Conservation (phyloP, 2,888 invertebrate species). For the Diaphora mendica region DNA sequence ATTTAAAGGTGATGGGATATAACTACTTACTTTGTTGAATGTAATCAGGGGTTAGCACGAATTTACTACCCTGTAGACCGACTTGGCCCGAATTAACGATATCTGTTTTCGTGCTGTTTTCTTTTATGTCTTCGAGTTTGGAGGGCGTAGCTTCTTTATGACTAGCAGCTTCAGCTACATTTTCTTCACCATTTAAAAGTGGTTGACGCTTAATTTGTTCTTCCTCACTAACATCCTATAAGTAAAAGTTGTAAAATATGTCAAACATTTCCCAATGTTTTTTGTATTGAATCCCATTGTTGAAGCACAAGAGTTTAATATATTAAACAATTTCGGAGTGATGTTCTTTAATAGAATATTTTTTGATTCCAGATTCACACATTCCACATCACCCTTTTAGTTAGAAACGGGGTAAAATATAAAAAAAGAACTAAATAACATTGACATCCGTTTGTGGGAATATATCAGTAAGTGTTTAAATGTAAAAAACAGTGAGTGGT, state of each 20-base stretch:
- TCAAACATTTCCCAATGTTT: slow-evolving; percentile 41
- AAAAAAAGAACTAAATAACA: slow-evolving; percentile 59
- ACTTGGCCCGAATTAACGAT: slow-evolving; percentile 71
- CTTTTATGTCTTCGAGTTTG: slow-evolving; percentile 75
- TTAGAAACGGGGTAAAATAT: slow-evolving; percentile 51
- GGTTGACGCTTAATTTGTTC: slow-evolving; percentile 71
- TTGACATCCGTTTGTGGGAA: slow-evolving; percentile 81
- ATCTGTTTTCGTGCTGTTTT: slow-evolving; percentile 77
- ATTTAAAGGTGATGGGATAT: slow-evolving; percentile 6
- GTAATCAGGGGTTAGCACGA: slow-evolving; percentile 96
- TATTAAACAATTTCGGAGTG: background rate
- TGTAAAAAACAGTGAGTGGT: slow-evolving; percentile 42
- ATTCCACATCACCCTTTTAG: slow-evolving; percentile 14
- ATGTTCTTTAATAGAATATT: background rate
- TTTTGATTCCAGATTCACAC: background rate
- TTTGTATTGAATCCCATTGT: slow-evolving; percentile 20
- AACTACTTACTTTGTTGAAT: slow-evolving; percentile 95
- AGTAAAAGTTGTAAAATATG: slow-evolving; percentile 59
- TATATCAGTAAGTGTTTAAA: slow-evolving; percentile 73
- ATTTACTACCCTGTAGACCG: slow-evolving; percentile 83
- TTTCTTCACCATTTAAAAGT: slow-evolving; percentile 80
- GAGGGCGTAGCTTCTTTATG: slow-evolving; percentile 75
- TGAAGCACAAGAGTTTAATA: background rate
- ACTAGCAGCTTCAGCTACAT: slow-evolving; percentile 74
- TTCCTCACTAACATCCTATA: slow-evolving; percentile 76